Evolutionary conservation across 2,888 invertebrate genomes (phyloP), one percentile per base, ranked within the genome.

Genomic region (Uropetala carovei): DNA sequence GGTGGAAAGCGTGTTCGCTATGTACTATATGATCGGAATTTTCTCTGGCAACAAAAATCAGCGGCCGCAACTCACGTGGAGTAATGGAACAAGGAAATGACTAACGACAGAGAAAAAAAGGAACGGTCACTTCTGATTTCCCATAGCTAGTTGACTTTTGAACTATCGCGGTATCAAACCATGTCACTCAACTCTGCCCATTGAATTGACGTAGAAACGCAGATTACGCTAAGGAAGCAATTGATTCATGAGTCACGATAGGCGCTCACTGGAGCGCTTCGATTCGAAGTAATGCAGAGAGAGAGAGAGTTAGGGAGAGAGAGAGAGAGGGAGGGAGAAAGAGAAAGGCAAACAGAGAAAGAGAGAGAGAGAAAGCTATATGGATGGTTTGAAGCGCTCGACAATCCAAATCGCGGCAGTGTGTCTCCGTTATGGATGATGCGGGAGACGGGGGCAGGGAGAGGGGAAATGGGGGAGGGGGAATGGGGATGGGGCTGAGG

Each of bases 141-240:
- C 43, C 3, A 43, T 43, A 1, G 43, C 1, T 43, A 43, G 43
- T 43, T 43, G 43, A 43, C 5, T 43, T 43, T 43, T 43, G 43
- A 43, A 43, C 43, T 43, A 7, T 18, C 75, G 9, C 75, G 75
- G 22, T 75, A 75, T 27, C 27, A 13, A 43, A 75, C 75, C 75
- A 75, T 27, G 75, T 75, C 75, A 75, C 22, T n/a, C 75, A 13
- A 27, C 75, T 75, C 75, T 75, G 13, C 11, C 22, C 27, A 75
- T 75, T 75, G 22, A 75, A 75, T 75, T 75, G 75, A 75, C 13
- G 75, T 64, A 64, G 14, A 64, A 64, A 75, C 75, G 68, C 68
- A 10, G 68, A 68, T 68, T n/a, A n/a, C n/a, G 27, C 75, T 75
- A 75, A 75, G 75, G 43, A 75, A 75, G 14, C 75, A 27, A 75